phyloP scores from a whole-genome alignment of 2,113 vertebrate genomes.

The Amblyopsis rosae region DNA sequence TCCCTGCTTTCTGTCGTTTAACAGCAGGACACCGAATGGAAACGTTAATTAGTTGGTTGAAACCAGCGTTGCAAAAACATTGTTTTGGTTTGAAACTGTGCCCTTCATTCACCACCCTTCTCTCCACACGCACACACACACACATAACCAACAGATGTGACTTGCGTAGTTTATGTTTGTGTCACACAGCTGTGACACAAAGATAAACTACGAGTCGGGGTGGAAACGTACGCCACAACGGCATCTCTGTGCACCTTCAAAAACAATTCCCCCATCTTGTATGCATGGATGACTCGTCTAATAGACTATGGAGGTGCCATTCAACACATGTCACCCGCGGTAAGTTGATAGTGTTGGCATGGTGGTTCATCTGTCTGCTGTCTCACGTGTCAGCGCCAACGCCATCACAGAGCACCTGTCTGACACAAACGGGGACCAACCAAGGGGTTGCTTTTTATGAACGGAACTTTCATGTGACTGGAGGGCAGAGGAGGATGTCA shows the following conservation, averaged over 20 bases:
- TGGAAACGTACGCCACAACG: background rate
- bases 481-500: background rate
- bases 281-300: background rate
- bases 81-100: too few species aligned
- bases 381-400: background rate
- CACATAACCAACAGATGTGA: too few species aligned
- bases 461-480: background rate
- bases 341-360: background rate
- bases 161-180: too few species aligned
- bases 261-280: background rate
- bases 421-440: background rate
- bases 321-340: conserved; percentile 7
- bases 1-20: too few species aligned
- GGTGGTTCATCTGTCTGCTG: background rate
- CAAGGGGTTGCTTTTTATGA: background rate
- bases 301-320: background rate
- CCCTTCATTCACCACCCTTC: background rate
- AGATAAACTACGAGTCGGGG: too few species aligned
- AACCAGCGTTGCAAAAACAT: too few species aligned
- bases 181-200: too few species aligned
- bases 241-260: background rate
- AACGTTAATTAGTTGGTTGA: too few species aligned
- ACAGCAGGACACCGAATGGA: too few species aligned
- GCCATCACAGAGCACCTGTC: background rate
- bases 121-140: background rate